These are phyloP conservation scores for Vicugna pacos DNA, from an alignment of 2,113 vertebrate species.

Conservation along the genomic window DNA sequence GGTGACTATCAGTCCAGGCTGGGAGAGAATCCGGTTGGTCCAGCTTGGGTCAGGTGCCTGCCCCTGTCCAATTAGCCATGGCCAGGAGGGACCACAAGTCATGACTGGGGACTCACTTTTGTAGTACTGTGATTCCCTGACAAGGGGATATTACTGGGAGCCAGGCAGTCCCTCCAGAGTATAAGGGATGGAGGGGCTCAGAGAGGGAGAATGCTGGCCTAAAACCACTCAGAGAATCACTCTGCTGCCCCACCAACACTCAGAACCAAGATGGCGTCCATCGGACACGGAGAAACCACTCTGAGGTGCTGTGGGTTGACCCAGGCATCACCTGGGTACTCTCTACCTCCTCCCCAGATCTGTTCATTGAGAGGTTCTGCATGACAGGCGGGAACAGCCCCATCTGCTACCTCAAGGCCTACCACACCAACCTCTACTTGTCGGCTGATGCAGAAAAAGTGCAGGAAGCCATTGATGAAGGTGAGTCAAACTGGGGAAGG, in stretches of 20 bases:
- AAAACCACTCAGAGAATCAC: not conserved
- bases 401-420: constrained; percentile 96
- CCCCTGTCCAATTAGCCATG: not conserved
- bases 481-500: constrained; percentile 85
- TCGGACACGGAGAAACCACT: not conserved
- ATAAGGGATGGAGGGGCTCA: not conserved
- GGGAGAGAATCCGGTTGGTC: not conserved
- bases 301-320: not conserved
- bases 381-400: constrained; percentile 98
- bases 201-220: not conserved
- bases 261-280: not conserved
- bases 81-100: not conserved
- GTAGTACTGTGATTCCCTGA: not conserved
- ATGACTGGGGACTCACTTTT: not conserved
- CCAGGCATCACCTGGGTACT: not conserved
- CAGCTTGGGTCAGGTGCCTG: not conserved
- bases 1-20: not conserved
- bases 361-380: constrained; percentile 97
- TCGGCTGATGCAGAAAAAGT: constrained; percentile 95
- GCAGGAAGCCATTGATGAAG: constrained; percentile 94
- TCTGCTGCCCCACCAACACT: not conserved
- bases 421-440: constrained; percentile 97
- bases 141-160: not conserved
- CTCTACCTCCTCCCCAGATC: constrained; percentile 85
- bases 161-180: not conserved